These are phyloP conservation scores for Drosophila melanogaster DNA, from an alignment of 1,140 invertebrate genomes.

Conservation along the genomic window DNA sequence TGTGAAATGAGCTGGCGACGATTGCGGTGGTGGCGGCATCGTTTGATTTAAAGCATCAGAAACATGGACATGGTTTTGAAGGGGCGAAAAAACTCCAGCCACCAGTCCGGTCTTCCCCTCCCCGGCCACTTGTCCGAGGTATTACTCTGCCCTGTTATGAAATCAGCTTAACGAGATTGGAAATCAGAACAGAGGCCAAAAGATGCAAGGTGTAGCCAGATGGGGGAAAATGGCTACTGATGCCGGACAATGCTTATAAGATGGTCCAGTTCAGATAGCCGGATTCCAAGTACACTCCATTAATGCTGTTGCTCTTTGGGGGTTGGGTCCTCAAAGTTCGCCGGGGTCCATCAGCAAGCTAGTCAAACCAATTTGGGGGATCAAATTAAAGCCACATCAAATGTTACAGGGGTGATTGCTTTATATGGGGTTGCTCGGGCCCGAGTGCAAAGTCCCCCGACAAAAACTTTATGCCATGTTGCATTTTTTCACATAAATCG, in stretches of 20 bases:
- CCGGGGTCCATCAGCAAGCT: conserved; percentile 43
- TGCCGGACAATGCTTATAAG: conserved; percentile 49
- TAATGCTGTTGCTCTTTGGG: conserved; percentile 49
- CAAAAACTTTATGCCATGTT: conserved; percentile 65
- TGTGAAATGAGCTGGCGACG: conserved; percentile 61
- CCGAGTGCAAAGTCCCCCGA: conserved; percentile 2
- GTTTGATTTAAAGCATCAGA: conserved; percentile 77
- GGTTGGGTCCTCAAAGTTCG: conserved; percentile 52
- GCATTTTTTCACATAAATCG: conserved; percentile 75
- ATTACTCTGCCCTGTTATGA: conserved; percentile 67
- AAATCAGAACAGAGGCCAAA: conserved; percentile 66
- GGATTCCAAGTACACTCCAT: conserved; percentile 50
- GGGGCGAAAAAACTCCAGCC: conserved; percentile 23
- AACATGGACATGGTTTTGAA: conserved; percentile 19
- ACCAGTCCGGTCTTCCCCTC: neutral
- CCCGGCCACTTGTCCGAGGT: conserved; percentile 6
- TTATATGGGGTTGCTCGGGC: conserved; percentile 7
- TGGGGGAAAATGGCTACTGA: conserved; percentile 19
- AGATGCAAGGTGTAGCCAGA: conserved; percentile 29
- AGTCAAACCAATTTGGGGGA: conserved; percentile 77
- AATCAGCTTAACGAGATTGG: conserved; percentile 80
- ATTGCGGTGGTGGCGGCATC: conserved; percentile 39
- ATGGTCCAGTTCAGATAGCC: conserved; percentile 47
- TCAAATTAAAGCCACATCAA: conserved; percentile 70
- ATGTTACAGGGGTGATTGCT: conserved; percentile 21